Evolutionary conservation across 2,797 vertebrate genomes (phyloP), one percentile per base, ranked within the genome.

Genomic region (Gobionotothen gibberifrons): DNA sequence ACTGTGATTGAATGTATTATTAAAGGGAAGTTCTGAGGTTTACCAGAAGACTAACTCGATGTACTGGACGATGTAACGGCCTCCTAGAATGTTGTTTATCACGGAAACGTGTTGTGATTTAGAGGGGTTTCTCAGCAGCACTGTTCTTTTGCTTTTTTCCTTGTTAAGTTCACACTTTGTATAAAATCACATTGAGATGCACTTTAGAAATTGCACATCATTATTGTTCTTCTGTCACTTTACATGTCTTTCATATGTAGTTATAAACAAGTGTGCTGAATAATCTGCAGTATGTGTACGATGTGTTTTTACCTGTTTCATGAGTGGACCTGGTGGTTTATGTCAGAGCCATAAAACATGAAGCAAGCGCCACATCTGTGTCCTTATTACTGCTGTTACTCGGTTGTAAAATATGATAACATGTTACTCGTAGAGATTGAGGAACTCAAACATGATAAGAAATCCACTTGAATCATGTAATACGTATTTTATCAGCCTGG

Each of bases 341-440:
- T 74, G 76, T 76, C 49, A 82, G 82, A 85, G 74, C 76, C 72
- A 90, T 90, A 90, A 92, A 90, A 85, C 76, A 47, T 72, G 64
- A 84, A 82, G 44, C 55, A 84, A 78, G 62, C 16, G 0, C 26
- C 19, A 4, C 11, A 1, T 47, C 22, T 60, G 16, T 67, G n/a
- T 79, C 4, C 17, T 5, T 76, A 19, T 62, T 65, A 5, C 69
- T 55, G 10, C 16, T 14, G 22, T 66, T 16, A 1, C 9, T 40
- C 22, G 12, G 3, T 21, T 19, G 3, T 39, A n/a, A 61, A 79
- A 56, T 49, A 3, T 16, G 9, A 48, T 78, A 39, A 17, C 12
- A 49, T 4, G 3, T 39, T 53, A 53, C 74, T 54, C 22, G 55
- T 36, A 0, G 0, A 26, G 3, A 12, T 2, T 0, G 6, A 22